phyloP scores from a whole-genome alignment of 2,888 invertebrate genomes.

The Sinelater perroti region DNA sequence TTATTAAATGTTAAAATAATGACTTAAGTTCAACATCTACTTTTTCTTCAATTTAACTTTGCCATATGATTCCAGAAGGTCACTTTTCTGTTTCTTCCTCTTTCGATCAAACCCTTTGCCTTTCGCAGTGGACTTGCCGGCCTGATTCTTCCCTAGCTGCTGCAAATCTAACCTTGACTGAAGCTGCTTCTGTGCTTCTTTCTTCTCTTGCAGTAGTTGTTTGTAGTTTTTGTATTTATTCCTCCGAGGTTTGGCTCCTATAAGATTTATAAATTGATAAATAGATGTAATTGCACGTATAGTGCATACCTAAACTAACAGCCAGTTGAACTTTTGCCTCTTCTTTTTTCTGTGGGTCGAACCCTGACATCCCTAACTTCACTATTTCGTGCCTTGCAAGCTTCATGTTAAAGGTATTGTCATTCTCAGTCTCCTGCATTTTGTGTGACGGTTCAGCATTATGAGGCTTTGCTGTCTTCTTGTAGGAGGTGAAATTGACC shows the following conservation, averaged over 20 bases:
- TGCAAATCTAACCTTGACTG: slow-evolving; percentile 63
- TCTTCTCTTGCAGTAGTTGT: slow-evolving; percentile 69
- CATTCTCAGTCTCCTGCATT: slow-evolving; percentile 38
- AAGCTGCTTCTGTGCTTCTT: slow-evolving; percentile 64
- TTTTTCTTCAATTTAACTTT: no score
- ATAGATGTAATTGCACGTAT: slow-evolving; percentile 17
- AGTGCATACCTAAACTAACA: slow-evolving; percentile 73
- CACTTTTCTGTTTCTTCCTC: slow-evolving; percentile 62
- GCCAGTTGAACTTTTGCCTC: slow-evolving; percentile 82
- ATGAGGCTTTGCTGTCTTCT: slow-evolving; percentile 59
- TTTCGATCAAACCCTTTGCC: slow-evolving; percentile 62
- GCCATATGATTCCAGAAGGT: slow-evolving; percentile 56
- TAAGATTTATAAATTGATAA: not conserved
- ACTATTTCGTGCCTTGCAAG: slow-evolving; percentile 82
- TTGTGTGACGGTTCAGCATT: slow-evolving; percentile 36
- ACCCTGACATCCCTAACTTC: slow-evolving; percentile 84
- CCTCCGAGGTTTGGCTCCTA: slow-evolving; percentile 81
- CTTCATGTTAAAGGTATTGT: slow-evolving; percentile 73
- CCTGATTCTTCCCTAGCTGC: slow-evolving; percentile 68
- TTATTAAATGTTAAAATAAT: no score
- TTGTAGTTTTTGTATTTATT: slow-evolving; percentile 78
- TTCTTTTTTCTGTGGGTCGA: slow-evolving; percentile 74
- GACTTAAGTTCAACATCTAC: no score
- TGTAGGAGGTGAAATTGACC: slow-evolving; percentile 64
- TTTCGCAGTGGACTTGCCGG: slow-evolving; percentile 66